phyloP scores from a whole-genome alignment of 2,113 vertebrate genomes.

The Chaenocephalus aceratus region DNA sequence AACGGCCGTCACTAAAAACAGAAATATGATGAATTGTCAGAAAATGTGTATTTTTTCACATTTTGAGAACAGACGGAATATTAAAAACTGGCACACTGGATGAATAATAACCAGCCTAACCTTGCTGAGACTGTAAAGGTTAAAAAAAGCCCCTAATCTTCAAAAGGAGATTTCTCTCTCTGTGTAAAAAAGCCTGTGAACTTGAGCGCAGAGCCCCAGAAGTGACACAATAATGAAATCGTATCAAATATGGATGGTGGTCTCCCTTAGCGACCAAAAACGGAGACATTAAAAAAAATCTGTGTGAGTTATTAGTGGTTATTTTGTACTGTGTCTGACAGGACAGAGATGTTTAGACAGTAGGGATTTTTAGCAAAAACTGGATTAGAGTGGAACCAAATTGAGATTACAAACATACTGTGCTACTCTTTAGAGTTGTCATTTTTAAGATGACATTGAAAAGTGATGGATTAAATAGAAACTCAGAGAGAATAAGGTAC shows the following conservation, averaged over 20 bases:
- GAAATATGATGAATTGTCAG: background rate
- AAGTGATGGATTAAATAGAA: no score
- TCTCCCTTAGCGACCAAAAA: slow-evolving; percentile 20
- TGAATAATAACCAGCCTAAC: slow-evolving; percentile 28
- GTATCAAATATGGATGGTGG: slow-evolving; percentile 41
- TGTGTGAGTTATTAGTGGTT: background rate
- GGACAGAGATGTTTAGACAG: background rate
- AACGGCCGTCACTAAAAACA: slow-evolving; percentile 1
- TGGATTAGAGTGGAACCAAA: no score
- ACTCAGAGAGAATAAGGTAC: no score
- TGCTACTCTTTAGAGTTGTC: no score
- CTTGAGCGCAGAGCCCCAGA: slow-evolving; percentile 32
- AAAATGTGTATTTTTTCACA: background rate
- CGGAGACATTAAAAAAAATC: slow-evolving; percentile 20
- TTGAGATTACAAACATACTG: no score
- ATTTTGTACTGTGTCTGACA: background rate
- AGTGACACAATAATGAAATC: slow-evolving; percentile 32
- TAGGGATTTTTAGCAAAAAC: no score
- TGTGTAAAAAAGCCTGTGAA: slow-evolving; percentile 28
- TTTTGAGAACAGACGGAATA: slow-evolving; percentile 27
- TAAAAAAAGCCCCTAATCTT: slow-evolving; percentile 31
- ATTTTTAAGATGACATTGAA: no score
- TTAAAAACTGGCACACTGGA: slow-evolving; percentile 3
- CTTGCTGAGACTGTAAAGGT: slow-evolving; percentile 31
- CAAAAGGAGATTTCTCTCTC: slow-evolving; percentile 21